Evolutionary conservation across 2,888 invertebrate genomes (phyloP).

Genomic region (Lepidocyrtinus sp.): DNA sequence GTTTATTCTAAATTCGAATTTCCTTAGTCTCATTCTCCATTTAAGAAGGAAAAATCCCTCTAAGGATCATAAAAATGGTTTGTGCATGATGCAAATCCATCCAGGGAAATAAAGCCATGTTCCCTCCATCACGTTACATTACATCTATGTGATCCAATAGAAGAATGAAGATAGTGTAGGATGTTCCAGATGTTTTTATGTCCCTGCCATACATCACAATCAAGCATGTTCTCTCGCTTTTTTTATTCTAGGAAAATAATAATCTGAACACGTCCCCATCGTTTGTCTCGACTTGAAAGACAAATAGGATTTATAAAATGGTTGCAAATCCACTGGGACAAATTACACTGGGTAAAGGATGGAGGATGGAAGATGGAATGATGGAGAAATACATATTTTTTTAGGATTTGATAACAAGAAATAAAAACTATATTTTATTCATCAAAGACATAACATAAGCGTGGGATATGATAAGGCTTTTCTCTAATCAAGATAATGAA

Average conservation of each 20-base stretch:
- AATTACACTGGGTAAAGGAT: too few species aligned
- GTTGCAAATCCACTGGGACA: not conserved
- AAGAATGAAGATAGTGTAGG: too few species aligned
- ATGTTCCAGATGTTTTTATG: not conserved
- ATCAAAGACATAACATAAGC: too few species aligned
- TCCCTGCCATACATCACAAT: not conserved
- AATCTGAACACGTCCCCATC: not conserved
- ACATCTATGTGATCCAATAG: not conserved
- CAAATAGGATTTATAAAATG: not conserved
- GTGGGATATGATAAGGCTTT: not conserved
- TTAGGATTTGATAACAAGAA: not conserved
- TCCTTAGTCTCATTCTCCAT: too few species aligned
- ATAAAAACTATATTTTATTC: not conserved
- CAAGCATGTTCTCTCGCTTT: not conserved
- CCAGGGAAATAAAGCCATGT: not conserved
- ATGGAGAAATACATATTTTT: not conserved
- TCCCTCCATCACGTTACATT: not conserved
- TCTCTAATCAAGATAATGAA: not conserved
- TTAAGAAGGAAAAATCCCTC: too few species aligned
- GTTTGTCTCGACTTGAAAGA: not conserved
- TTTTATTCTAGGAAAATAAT: not conserved
- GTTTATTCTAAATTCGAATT: too few species aligned
- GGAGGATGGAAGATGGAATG: not conserved
- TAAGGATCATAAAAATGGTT: too few species aligned
- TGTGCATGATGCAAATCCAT: too few species aligned